Conservation (phyloP, 2,113 vertebrate species). For the Turdus rufiventris region DNA sequence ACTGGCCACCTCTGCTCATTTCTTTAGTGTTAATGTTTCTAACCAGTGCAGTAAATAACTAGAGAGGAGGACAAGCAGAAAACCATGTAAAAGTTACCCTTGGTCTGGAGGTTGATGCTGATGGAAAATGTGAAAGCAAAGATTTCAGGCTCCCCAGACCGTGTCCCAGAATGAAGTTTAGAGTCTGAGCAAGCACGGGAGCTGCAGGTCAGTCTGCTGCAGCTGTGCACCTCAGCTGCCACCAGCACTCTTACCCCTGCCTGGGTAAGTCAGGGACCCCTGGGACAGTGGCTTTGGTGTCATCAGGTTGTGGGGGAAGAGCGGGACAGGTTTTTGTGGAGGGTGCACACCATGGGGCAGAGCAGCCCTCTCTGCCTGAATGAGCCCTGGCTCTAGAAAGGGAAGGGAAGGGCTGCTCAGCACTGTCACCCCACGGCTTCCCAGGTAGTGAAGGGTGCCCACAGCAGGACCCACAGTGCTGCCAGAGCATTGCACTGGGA, state of each 20-base stretch:
- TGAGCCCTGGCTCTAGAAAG: background rate
- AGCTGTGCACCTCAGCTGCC: background rate
- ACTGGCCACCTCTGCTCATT: background rate
- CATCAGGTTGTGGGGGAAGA: background rate
- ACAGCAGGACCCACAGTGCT: background rate
- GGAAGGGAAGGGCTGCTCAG: background rate
- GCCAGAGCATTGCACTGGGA: background rate
- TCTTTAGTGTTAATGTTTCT: background rate
- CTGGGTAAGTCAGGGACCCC: background rate
- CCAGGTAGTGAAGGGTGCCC: accelerated
- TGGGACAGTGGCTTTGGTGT: background rate
- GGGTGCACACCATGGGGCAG: accelerated
- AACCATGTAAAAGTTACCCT: background rate
- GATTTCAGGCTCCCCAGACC: background rate
- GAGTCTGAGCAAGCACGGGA: accelerated
- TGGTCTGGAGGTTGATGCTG: background rate
- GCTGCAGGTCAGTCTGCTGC: background rate
- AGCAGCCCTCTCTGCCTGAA: background rate
- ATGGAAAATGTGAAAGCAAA: background rate
- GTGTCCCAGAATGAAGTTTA: background rate
- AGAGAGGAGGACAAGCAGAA: background rate
- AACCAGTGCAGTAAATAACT: background rate
- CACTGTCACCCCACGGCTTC: accelerated
- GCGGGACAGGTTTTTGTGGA: accelerated
- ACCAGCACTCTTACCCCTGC: background rate